phyloP scores from a whole-genome alignment of 2,888 invertebrate genomes.

The Sinhomidia bicolor region DNA sequence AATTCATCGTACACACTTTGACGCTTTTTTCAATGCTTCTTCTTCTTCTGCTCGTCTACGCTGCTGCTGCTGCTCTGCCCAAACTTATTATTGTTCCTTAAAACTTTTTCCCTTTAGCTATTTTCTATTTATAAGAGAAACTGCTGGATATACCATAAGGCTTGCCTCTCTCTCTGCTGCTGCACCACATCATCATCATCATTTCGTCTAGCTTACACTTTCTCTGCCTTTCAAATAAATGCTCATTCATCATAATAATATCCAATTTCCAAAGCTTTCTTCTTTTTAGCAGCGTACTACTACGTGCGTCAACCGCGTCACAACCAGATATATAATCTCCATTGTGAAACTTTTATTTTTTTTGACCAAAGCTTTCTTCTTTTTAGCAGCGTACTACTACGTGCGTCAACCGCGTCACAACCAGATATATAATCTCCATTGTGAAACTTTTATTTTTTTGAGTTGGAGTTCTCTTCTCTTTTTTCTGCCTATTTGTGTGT shows the following conservation, averaged over 20 bases:
- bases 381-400: neutral
- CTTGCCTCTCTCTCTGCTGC: no score
- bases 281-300: neutral
- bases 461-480: neutral
- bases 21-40: neutral
- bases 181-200: neutral
- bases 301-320: neutral
- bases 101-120: neutral
- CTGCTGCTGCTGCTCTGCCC: neutral
- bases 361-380: neutral
- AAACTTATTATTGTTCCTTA: neutral
- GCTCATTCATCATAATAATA: slow-evolving; percentile 26
- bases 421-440: neutral
- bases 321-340: neutral
- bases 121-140: neutral
- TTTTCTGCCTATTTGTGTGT: no score
- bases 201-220: neutral
- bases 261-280: slow-evolving; percentile 27
- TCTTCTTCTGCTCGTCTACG: no score
- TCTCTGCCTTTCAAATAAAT: neutral
- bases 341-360: neutral
- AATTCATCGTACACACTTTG: slow-evolving; percentile 36
- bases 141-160: neutral
- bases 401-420: neutral
- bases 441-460: neutral